A percentile compares a stretch with the other conserved stretches of the same genome.
Evolutionary conservation across 1,140 invertebrate species (phyloP).

Genomic region (Medauroidea extradentata): DNA sequence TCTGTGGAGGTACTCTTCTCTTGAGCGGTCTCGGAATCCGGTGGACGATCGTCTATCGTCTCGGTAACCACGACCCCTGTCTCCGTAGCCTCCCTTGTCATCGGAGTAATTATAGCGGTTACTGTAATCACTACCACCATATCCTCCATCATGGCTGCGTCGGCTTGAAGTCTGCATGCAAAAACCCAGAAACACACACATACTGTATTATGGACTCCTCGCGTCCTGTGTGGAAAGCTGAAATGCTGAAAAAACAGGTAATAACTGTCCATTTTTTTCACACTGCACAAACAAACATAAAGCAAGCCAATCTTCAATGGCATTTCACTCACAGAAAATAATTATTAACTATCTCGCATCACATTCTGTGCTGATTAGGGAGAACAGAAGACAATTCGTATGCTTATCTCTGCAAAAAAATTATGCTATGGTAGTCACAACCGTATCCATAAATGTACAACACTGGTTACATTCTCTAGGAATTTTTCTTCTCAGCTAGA

Average conservation of each 20-base stretch:
- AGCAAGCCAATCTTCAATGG: too few relatives aligned
- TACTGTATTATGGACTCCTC: neutral
- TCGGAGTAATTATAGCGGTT: slow-evolving; percentile 20
- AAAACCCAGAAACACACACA: slow-evolving; percentile 1
- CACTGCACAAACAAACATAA: too few relatives aligned
- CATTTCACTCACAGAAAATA: too few relatives aligned
- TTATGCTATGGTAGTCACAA: too few relatives aligned
- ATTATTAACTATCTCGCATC: too few relatives aligned
- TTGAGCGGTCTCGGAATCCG: slow-evolving; percentile 18
- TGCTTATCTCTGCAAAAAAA: too few relatives aligned
- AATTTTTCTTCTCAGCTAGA: too few relatives aligned
- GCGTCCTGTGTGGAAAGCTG: neutral
- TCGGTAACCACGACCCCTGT: slow-evolving; percentile 18
- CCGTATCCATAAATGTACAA: too few relatives aligned
- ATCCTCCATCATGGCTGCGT: slow-evolving; percentile 22
- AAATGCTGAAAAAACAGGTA: slow-evolving; percentile 8
- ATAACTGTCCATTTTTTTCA: neutral
- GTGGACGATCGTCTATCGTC: slow-evolving; percentile 17
- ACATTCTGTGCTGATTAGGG: too few relatives aligned
- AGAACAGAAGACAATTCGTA: too few relatives aligned
- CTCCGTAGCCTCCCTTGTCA: slow-evolving; percentile 19
- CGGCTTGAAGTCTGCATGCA: slow-evolving; percentile 19
- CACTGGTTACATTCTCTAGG: too few relatives aligned
- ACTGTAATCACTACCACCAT: slow-evolving; percentile 17
- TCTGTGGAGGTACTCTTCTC: slow-evolving; percentile 19